Base-by-base conservation (phyloP, 2,797 vertebrate genomes). In the Lepidocolaptes lacrymiger region DNA sequence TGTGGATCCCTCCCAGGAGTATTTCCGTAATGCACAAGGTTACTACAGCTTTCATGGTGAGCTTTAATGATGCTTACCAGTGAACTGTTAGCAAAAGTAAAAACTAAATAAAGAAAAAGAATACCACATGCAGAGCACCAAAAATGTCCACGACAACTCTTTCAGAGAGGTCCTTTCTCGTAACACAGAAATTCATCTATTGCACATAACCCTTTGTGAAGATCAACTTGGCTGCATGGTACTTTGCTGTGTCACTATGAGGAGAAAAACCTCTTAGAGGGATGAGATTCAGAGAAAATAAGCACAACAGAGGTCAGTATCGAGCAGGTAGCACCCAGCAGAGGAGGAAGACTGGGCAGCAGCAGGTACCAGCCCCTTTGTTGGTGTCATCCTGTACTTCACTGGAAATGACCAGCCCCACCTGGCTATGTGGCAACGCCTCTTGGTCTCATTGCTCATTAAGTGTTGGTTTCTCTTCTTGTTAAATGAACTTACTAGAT, bases 101-200 rank as follows among this genome's bases (percentile, higher is more conserved):
- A 66, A 90, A 84, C 27, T 51, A 88, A 75, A 54, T 81, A 62
- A 74, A 77, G 37, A 9, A 71, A 80, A 91, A 58, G 78, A 51
- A 32, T 12, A 26, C 7, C 20, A 21, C 13, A 30, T 2, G 9
- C 5, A 75, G 43, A n/a, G 54, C 28, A 76, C 6, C 24, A 72
- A 46, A 89, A 93, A 24, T 3, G 0, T 23, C 39, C 7, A 1
- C 27, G 18, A 48, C 37, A 81, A 23, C 34, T 58, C 5, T 78
- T 90, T 88, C 43, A 69, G n/a, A 61, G 49, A 48, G 8, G 9
- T 17, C 7, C 7, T 78, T 44, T 36, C 43, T 51, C 7, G 0
- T 34, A 51, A 73, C 26, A 51, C 9, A 68, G 51, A 74, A 86
- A 72, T 44, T 34, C 2, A 39, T 30, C 37, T 36, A 7, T 20